A percentile compares a stretch with the other conserved stretches of the same genome.
Conservation (phyloP, 2,797 vertebrate species). For the Merluccius polli region DNA sequence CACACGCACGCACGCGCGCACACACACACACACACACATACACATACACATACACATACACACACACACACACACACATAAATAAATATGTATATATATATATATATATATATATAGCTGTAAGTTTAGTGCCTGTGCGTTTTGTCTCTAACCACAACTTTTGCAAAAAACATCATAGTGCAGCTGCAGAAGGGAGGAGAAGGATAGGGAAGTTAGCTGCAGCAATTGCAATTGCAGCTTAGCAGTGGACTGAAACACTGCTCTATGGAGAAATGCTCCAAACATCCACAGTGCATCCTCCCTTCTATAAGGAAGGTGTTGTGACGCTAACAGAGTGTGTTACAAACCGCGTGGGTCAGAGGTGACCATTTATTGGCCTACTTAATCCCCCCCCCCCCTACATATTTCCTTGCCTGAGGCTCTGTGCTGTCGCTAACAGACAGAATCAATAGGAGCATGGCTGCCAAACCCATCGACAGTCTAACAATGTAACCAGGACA, state of each 20-base stretch:
- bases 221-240: too few relatives aligned
- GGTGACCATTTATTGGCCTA: constrained; percentile 60
- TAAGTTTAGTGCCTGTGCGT: not conserved
- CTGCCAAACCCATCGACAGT: constrained; percentile 42
- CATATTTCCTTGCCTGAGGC: constrained; percentile 58
- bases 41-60: too few relatives aligned
- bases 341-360: constrained; percentile 28
- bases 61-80: not conserved
- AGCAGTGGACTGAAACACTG: constrained; percentile 26
- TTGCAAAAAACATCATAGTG: not conserved
- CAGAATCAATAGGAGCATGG: constrained; percentile 51
- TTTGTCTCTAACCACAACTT: not conserved
- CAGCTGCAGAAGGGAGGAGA: constrained; percentile 37
- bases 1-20: not conserved
- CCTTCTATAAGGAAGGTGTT: constrained; percentile 44
- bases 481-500: constrained; percentile 56
- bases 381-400: constrained; percentile 51
- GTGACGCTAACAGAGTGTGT: constrained; percentile 43
- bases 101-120: not conserved
- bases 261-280: constrained; percentile 53
- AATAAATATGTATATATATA: not conserved
- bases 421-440: constrained; percentile 37
- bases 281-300: constrained; percentile 34
- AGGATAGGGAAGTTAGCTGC: constrained; percentile 34
- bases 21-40: too few relatives aligned